These are phyloP conservation scores for Prietella phreatophila DNA, from an alignment of 2,113 vertebrate genomes.

Conservation along the genomic window DNA sequence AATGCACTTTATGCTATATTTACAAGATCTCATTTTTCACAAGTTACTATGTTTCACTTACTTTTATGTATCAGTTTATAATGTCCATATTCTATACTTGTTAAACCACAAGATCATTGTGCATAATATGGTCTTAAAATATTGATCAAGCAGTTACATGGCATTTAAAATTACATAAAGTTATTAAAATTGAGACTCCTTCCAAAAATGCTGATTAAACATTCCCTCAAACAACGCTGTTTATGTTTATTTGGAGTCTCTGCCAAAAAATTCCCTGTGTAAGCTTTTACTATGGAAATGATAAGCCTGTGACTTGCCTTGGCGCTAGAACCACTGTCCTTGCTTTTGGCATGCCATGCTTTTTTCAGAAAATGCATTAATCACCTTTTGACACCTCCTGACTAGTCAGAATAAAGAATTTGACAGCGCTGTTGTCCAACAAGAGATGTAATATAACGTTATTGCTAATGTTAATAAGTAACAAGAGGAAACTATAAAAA, in stretches of 20 bases:
- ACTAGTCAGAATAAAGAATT: background rate
- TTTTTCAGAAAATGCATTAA: background rate
- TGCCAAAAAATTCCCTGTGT: background rate
- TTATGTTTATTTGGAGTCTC: background rate
- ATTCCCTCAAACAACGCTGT: background rate
- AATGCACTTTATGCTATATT: background rate
- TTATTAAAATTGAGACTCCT: background rate
- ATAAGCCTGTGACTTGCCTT: background rate
- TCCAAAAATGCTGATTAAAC: background rate
- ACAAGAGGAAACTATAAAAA: background rate
- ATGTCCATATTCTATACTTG: too few species aligned
- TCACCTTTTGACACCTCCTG: background rate
- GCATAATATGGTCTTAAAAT: background rate
- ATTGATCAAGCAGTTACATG: background rate
- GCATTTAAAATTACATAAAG: background rate
- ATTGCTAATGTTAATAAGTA: background rate
- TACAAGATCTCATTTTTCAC: too few species aligned
- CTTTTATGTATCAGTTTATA: background rate
- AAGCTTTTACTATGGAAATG: background rate
- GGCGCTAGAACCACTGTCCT: background rate
- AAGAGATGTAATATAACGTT: background rate
- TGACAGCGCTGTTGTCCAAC: background rate
- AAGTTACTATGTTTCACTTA: background rate
- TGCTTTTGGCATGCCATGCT: too few species aligned
- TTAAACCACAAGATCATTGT: too few species aligned